These are phyloP conservation scores for Chondrilla cf. caribensis DNA, from an alignment of 37 sponge, comb jelly and placozoan genomes.

Conservation along the genomic window DNA sequence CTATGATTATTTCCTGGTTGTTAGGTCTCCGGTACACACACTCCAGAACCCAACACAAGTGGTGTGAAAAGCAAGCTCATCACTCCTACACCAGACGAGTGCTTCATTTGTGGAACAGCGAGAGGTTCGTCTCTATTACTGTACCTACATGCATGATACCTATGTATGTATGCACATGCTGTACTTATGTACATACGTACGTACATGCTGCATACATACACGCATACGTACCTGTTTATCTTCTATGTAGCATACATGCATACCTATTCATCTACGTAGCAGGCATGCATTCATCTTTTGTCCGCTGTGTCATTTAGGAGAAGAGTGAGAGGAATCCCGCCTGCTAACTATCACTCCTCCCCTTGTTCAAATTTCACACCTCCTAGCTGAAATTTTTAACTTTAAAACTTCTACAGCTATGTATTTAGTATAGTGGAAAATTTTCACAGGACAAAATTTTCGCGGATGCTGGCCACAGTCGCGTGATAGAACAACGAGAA, in stretches of 20 bases:
- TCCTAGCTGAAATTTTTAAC: too few species aligned
- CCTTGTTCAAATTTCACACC: too few species aligned
- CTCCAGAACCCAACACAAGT: background rate
- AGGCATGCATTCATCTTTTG: too few species aligned
- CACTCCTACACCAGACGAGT: background rate
- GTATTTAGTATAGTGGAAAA: too few species aligned
- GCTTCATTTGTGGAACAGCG: slow-evolving; percentile 13
- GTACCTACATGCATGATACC: background rate
- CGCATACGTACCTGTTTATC: background rate
- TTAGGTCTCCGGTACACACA: background rate
- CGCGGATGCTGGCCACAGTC: too few species aligned
- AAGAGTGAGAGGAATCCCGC: too few species aligned
- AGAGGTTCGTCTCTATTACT: background rate
- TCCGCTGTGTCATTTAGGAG: too few species aligned
- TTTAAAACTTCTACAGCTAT: too few species aligned
- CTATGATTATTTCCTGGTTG: too few species aligned
- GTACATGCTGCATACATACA: background rate
- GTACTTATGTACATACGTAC: background rate
- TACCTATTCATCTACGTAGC: background rate
- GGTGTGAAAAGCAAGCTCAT: background rate
- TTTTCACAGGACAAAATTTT: too few species aligned
- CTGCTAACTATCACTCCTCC: too few species aligned
- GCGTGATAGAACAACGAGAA: too few species aligned
- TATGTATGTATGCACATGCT: background rate
- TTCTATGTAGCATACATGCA: background rate